Evolutionary conservation across 2,113 vertebrate genomes (phyloP).

Genomic region (Syngnathus scovelli): DNA sequence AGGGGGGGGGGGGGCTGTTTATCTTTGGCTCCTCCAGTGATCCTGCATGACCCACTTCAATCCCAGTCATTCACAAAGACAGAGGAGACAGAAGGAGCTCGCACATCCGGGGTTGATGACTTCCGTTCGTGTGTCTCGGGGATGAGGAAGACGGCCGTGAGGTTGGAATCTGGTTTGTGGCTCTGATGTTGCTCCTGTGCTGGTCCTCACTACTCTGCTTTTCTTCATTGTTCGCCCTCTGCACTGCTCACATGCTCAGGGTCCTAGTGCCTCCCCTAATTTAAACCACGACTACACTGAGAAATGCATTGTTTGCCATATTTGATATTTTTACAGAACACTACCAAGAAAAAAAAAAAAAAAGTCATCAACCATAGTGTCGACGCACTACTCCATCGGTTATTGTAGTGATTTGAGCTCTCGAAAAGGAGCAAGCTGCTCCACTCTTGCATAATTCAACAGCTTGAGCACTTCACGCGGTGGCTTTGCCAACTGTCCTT

Average conservation of each 20-base stretch:
- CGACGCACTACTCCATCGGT: background rate
- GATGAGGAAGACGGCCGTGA: background rate
- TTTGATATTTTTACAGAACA: no score
- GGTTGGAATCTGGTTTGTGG: background rate
- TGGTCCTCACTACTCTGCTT: slow-evolving; percentile 44
- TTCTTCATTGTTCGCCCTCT: slow-evolving; percentile 65
- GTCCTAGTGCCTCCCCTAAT: slow-evolving; percentile 62
- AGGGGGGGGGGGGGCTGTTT: slow-evolving; percentile 44
- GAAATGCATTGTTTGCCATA: background rate
- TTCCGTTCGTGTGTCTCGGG: slow-evolving; percentile 18
- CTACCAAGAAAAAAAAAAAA: no score
- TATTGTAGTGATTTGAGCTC: slow-evolving; percentile 24
- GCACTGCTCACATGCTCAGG: slow-evolving; percentile 64
- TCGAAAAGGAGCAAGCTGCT: slow-evolving; percentile 36
- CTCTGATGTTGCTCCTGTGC: slow-evolving; percentile 48
- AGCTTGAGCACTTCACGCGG: slow-evolving; percentile 37
- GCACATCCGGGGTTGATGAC: slow-evolving; percentile 18
- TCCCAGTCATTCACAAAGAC: slow-evolving; percentile 51
- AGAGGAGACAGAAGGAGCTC: slow-evolving; percentile 19
- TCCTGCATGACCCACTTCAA: slow-evolving; percentile 63
- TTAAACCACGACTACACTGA: background rate
- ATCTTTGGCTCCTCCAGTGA: slow-evolving; percentile 50
- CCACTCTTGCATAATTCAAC: slow-evolving; percentile 50
- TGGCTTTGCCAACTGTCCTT: slow-evolving; percentile 54
- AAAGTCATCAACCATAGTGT: no score